These are phyloP conservation scores for Dolichomitus sp. DNA, from an alignment of 2,888 invertebrate species.

Conservation along the genomic window DNA sequence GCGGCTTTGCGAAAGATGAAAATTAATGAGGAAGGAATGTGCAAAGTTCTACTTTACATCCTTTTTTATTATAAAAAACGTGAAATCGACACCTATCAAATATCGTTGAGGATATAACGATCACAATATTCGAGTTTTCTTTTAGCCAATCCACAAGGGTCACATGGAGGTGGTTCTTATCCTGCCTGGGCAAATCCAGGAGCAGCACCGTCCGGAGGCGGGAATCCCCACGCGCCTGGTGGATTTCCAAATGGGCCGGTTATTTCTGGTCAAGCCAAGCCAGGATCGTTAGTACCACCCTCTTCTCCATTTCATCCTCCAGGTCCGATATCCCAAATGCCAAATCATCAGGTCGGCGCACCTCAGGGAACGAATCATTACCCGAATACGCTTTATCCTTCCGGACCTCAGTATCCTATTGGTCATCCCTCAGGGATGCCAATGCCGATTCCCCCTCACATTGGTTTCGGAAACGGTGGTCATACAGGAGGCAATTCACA, in stretches of 20 bases:
- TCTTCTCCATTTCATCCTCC: conserved; percentile 58
- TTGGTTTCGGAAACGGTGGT: conserved; percentile 47
- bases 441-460: conserved; percentile 54
- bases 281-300: conserved; percentile 38
- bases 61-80: too few species aligned
- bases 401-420: conserved; percentile 42
- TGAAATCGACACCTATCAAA: too few species aligned
- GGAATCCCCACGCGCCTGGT: conserved; percentile 52
- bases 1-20: too few species aligned
- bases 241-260: conserved; percentile 4
- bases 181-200: conserved; percentile 66
- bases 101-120: too few species aligned
- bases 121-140: neutral
- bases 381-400: conserved; percentile 49
- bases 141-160: conserved; percentile 29
- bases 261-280: conserved; percentile 20
- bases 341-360: neutral
- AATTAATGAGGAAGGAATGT: too few species aligned
- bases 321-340: conserved; percentile 51
- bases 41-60: too few species aligned
- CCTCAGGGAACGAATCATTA: conserved; percentile 35
- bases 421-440: conserved; percentile 53
- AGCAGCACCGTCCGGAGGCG: conserved; percentile 22
- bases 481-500: conserved; percentile 23
- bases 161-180: conserved; percentile 33